Conservation (phyloP, 2,113 vertebrate genomes). For the Myanophis thanlyinensis region DNA sequence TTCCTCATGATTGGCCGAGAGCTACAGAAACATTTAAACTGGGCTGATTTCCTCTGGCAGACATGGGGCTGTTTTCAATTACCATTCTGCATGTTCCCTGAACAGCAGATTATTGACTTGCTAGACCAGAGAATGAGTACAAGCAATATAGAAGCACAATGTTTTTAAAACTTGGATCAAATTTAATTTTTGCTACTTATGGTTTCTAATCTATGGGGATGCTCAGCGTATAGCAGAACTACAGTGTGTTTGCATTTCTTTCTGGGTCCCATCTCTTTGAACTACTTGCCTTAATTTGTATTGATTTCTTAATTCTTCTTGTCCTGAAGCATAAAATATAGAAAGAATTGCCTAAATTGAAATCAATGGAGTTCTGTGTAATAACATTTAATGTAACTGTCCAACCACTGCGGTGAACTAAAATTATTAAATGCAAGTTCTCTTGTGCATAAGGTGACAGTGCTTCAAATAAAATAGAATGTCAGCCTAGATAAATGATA, state of each 20-base stretch:
- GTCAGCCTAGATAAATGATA: conserved; percentile 6
- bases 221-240: conserved; percentile 28
- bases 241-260: conserved; percentile 13
- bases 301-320: background rate
- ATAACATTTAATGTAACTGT: background rate
- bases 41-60: conserved; percentile 44
- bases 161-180: conserved; percentile 28
- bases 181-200: conserved; percentile 25
- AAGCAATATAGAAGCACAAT: conserved; percentile 12
- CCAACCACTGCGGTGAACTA: conserved; percentile 9
- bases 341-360: conserved; percentile 8
- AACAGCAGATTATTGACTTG: conserved; percentile 42
- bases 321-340: background rate
- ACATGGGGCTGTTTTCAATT: conserved; percentile 50
- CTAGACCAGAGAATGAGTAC: conserved; percentile 35
- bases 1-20: conserved; percentile 36
- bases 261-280: conserved; percentile 13
- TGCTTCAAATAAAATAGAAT: conserved; percentile 3
- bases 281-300: conserved; percentile 26
- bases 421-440: background rate
- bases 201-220: conserved; percentile 18
- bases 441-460: background rate
- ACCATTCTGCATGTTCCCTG: conserved; percentile 32
- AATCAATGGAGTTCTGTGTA: background rate
- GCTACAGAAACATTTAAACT: conserved; percentile 50